A percentile compares a stretch with the other conserved stretches of the same genome.
These are phyloP conservation scores for Protodeltote pygarga DNA, from an alignment of 2,888 invertebrate genomes.

Conservation along the genomic window DNA sequence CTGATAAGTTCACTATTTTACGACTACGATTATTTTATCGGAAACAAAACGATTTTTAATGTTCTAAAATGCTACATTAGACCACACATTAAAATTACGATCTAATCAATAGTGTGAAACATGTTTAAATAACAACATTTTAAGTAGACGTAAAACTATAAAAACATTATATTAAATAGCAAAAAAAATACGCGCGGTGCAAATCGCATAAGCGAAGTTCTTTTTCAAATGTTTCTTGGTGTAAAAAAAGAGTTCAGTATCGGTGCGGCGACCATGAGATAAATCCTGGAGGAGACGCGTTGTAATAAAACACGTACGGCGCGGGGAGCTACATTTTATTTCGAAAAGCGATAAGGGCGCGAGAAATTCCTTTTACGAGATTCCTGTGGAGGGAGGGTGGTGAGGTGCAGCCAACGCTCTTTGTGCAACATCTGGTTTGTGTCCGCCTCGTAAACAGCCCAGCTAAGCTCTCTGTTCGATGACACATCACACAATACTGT, in stretches of 20 bases:
- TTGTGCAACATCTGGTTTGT: slow-evolving; percentile 81
- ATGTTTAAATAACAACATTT: too few relatives aligned
- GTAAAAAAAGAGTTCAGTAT: slow-evolving; percentile 70
- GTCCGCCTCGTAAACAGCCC: slow-evolving; percentile 56
- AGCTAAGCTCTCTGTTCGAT: slow-evolving; percentile 40
- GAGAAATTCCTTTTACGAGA: slow-evolving; percentile 85
- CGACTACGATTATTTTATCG: slow-evolving; percentile 36
- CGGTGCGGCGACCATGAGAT: slow-evolving; percentile 75
- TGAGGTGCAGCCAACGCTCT: slow-evolving; percentile 62
- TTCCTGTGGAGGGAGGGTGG: slow-evolving; percentile 70
- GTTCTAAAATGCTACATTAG: slow-evolving; percentile 26
- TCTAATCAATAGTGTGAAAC: slow-evolving; percentile 22
- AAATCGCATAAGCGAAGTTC: slow-evolving; percentile 71
- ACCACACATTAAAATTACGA: slow-evolving; percentile 22
- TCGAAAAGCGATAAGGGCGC: slow-evolving; percentile 85
- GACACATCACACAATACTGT: slow-evolving; percentile 41
- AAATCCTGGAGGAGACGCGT: slow-evolving; percentile 81
- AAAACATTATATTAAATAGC: slow-evolving; percentile 19
- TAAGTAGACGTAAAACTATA: too few relatives aligned
- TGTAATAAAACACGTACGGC: slow-evolving; percentile 85
- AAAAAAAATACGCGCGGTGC: slow-evolving; percentile 58
- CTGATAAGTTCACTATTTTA: slow-evolving; percentile 35
- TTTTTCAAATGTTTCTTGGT: slow-evolving; percentile 68
- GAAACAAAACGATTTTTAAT: slow-evolving; percentile 42
- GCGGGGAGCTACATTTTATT: slow-evolving; percentile 84